These are phyloP conservation scores for Columba janthina DNA, from an alignment of 2,113 vertebrate genomes.

Conservation along the genomic window DNA sequence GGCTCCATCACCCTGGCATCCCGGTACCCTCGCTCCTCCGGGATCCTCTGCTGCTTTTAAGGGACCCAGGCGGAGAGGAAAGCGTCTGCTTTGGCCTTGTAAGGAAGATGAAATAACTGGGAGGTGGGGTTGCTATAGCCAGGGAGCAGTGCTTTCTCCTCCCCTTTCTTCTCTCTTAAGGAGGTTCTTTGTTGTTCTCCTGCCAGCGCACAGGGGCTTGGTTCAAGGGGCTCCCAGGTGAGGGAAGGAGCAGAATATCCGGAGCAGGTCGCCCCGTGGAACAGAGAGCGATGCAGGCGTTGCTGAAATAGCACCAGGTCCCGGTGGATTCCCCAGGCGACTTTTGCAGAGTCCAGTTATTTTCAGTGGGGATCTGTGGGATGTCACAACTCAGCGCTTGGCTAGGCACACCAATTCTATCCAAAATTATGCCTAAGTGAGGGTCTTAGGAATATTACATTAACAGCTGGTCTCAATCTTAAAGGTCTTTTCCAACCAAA, in stretches of 20 bases:
- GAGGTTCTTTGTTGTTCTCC: background rate
- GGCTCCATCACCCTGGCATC: background rate
- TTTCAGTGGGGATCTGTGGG: accelerated
- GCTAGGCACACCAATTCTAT: background rate
- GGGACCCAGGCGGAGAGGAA: background rate
- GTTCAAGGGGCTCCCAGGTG: accelerated
- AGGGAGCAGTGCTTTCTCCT: conserved; percentile 1
- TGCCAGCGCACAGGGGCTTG: background rate
- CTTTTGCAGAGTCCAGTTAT: background rate
- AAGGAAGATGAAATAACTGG: conserved; percentile 66
- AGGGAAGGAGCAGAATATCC: background rate
- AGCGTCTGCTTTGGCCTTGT: conserved; percentile 59
- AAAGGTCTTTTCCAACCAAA: too few relatives aligned
- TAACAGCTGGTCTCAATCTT: too few relatives aligned
- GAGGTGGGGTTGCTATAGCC: conserved; percentile 50
- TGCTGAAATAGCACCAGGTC: background rate
- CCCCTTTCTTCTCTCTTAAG: conserved; percentile 60
- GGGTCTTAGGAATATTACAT: too few relatives aligned
- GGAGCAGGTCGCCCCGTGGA: accelerated
- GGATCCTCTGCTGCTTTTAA: conserved; percentile 9
- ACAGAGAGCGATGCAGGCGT: accelerated
- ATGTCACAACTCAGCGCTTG: accelerated
- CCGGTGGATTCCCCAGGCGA: background rate
- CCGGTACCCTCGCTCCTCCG: background rate
- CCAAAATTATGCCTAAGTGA: background rate